Percentiles rank a stretch among this genome's conserved stretches.
Evolutionary conservation across 2,113 vertebrate species (phyloP).

Genomic region (Lophochroa leadbeateri): DNA sequence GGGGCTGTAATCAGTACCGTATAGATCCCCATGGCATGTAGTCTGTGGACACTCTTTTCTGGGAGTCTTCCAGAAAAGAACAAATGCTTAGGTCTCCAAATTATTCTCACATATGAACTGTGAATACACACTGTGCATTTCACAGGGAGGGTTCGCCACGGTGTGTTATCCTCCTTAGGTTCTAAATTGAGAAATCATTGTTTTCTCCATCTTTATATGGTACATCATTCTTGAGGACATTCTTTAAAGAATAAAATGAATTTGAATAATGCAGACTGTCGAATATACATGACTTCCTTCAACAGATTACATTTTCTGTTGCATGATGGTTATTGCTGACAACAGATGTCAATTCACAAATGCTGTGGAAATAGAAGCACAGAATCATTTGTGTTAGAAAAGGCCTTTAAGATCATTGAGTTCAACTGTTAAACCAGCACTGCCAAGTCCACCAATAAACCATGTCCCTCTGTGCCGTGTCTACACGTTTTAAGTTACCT

Average conservation of each 20-base stretch:
- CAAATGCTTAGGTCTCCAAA: not conserved
- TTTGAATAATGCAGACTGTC: fast-evolving
- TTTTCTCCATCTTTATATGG: not conserved
- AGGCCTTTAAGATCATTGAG: not conserved
- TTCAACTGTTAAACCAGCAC: not conserved
- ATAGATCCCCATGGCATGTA: too few relatives aligned
- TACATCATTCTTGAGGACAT: not conserved
- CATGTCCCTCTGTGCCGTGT: not conserved
- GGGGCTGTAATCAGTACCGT: not conserved
- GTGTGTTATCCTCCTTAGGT: not conserved
- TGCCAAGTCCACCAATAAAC: not conserved
- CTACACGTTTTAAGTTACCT: not conserved
- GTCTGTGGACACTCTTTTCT: not conserved
- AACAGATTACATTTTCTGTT: not conserved
- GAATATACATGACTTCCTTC: fast-evolving
- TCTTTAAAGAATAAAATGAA: not conserved
- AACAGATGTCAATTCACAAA: not conserved
- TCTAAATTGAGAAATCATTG: not conserved
- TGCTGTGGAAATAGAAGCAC: not conserved
- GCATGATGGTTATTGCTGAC: not conserved
- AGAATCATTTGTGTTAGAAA: not conserved
- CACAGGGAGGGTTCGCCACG: not conserved
- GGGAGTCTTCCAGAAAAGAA: not conserved
- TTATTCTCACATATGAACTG: not conserved
- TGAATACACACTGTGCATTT: not conserved